Percentiles rank a stretch among this genome's conserved stretches.
phyloP scores from a whole-genome alignment of 2,113 vertebrate genomes.

The Thinocorus orbignyianus region DNA sequence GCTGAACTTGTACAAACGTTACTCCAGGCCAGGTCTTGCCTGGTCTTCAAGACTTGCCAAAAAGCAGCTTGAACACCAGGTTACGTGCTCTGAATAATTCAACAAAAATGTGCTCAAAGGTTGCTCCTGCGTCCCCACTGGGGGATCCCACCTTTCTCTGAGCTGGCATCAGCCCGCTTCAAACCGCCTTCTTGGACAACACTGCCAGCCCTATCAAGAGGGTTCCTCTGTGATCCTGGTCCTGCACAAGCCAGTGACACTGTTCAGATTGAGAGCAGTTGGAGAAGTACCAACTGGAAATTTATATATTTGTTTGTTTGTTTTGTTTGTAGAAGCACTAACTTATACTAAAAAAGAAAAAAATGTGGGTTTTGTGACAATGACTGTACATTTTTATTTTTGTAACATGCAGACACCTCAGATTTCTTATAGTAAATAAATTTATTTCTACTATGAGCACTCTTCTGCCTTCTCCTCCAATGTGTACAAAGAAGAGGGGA shows the following conservation, averaged over 20 bases:
- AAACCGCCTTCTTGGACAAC: not conserved
- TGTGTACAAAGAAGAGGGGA: not conserved
- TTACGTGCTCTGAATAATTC: slow-evolving; percentile 31
- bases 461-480: not conserved
- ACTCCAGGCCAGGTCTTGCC: slow-evolving; percentile 2
- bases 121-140: not conserved
- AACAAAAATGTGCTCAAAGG: not conserved
- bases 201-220: not conserved
- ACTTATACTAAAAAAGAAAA: slow-evolving; percentile 28
- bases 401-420: slow-evolving; percentile 23
- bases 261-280: not conserved
- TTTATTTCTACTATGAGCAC: slow-evolving; percentile 4
- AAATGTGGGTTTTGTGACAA: not conserved
- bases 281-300: slow-evolving; percentile 2
- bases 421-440: slow-evolving; percentile 39
- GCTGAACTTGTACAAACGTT: not conserved
- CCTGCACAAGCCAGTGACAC: not conserved
- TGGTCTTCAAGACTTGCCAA: not conserved
- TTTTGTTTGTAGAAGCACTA: slow-evolving; percentile 42
- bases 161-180: not conserved
- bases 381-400: slow-evolving; percentile 62
- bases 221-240: not conserved
- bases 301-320: not conserved
- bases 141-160: not conserved
- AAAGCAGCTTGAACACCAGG: not conserved